A percentile compares a stretch with the other conserved stretches of the same genome.
These are phyloP conservation scores for Crocuta crocuta DNA, from an alignment of 2,113 vertebrate genomes.

Conservation along the genomic window DNA sequence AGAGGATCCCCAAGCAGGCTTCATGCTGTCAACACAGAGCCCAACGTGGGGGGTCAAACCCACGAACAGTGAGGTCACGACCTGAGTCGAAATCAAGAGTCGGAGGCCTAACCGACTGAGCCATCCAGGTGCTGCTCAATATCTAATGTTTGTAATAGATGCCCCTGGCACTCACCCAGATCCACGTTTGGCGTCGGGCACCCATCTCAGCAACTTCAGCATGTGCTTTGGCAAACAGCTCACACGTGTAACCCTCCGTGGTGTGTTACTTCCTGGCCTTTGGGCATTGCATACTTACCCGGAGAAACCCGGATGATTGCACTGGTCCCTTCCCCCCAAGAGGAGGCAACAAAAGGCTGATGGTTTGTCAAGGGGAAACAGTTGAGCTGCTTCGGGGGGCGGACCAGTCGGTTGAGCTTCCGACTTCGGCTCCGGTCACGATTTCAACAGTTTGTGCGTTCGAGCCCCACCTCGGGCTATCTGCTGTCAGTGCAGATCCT, in stretches of 20 bases:
- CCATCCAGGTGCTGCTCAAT: not conserved
- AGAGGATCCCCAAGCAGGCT: too few species aligned
- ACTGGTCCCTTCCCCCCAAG: not conserved
- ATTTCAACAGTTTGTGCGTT: too few species aligned
- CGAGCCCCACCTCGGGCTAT: too few species aligned
- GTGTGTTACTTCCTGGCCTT: slow-evolving; percentile 21
- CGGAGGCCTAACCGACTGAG: too few species aligned
- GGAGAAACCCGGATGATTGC: not conserved
- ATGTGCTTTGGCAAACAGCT: not conserved
- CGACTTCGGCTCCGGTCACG: too few species aligned
- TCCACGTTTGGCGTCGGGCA: not conserved
- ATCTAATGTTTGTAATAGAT: not conserved
- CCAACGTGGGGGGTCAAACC: too few species aligned
- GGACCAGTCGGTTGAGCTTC: too few species aligned
- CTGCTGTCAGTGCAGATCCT: too few species aligned
- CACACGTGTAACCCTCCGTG: not conserved
- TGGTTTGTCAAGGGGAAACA: not conserved
- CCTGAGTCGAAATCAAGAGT: too few species aligned
- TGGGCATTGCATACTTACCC: not conserved
- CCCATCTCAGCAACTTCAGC: not conserved
- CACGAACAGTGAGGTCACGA: too few species aligned
- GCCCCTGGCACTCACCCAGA: not conserved
- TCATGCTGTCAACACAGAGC: too few species aligned
- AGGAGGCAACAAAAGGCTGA: not conserved
- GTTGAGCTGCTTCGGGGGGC: too few species aligned